These are phyloP conservation scores for Aphis craccivora DNA, from an alignment of 1,140 invertebrate genomes.

Conservation along the genomic window DNA sequence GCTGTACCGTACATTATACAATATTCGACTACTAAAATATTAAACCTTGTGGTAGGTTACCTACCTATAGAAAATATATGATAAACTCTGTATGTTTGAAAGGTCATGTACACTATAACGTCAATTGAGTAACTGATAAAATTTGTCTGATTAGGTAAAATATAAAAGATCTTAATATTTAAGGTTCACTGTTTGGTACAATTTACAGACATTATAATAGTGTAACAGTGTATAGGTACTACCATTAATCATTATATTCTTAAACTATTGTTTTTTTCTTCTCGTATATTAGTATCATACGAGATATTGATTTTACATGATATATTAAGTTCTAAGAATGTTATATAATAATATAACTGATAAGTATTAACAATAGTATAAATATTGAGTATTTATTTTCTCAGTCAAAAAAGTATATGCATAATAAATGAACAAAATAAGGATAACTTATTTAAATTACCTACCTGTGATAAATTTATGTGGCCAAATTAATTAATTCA, in stretches of 20 bases:
- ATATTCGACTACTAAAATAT: neutral
- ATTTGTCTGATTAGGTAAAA: neutral
- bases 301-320: neutral
- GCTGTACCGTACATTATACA: neutral
- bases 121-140: neutral
- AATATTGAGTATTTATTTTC: too few species aligned
- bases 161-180: neutral
- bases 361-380: too few species aligned
- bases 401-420: too few species aligned
- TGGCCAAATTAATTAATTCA: too few species aligned
- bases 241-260: neutral
- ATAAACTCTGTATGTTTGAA: conserved; percentile 1
- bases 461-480: too few species aligned
- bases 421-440: too few species aligned
- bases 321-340: neutral
- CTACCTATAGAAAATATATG: neutral
- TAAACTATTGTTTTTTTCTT: neutral
- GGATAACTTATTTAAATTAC: too few species aligned
- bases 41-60: neutral
- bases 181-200: neutral
- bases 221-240: neutral
- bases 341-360: too few species aligned
- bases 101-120: neutral
- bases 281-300: neutral
- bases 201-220: neutral